phyloP scores from a whole-genome alignment of 2,113 vertebrate species.

The Notothenia coriiceps region DNA sequence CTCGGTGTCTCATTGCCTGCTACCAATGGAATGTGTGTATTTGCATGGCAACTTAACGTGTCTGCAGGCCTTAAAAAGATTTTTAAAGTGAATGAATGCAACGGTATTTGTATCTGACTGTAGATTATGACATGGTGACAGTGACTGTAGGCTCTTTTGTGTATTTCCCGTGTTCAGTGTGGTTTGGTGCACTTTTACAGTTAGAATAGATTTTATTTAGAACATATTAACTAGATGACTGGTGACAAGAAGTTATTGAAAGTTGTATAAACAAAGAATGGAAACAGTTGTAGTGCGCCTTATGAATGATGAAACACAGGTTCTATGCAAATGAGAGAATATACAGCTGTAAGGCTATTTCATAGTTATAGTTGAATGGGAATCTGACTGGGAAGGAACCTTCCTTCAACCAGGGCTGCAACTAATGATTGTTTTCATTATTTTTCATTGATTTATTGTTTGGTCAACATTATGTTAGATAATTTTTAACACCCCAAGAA shows the following conservation, averaged over 20 bases:
- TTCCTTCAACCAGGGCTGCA: neutral
- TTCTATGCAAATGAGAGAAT: constrained; percentile 71
- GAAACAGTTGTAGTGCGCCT: constrained; percentile 42
- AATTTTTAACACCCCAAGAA: neutral
- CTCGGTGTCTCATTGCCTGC: constrained; percentile 71
- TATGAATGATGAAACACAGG: constrained; percentile 54
- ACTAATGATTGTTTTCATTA: neutral
- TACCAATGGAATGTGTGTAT: constrained; percentile 79
- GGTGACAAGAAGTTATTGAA: constrained; percentile 35
- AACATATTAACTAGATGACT: constrained; percentile 40
- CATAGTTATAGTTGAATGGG: constrained; percentile 8
- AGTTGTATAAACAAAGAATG: constrained; percentile 11
- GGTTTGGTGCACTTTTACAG: constrained; percentile 75
- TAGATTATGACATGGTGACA: constrained; percentile 70
- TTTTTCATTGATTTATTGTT: neutral
- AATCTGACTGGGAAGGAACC: constrained; percentile 32
- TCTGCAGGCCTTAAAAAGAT: constrained; percentile 78
- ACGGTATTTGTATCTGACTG: constrained; percentile 39
- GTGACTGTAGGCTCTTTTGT: constrained; percentile 54
- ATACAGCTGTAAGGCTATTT: constrained; percentile 29
- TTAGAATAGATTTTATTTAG: constrained; percentile 47
- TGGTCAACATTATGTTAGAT: neutral
- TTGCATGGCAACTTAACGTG: constrained; percentile 80
- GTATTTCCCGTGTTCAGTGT: constrained; percentile 45
- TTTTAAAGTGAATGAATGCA: constrained; percentile 58